Conservation (phyloP, 2,113 vertebrate species). For the Australoheros scitulus region DNA sequence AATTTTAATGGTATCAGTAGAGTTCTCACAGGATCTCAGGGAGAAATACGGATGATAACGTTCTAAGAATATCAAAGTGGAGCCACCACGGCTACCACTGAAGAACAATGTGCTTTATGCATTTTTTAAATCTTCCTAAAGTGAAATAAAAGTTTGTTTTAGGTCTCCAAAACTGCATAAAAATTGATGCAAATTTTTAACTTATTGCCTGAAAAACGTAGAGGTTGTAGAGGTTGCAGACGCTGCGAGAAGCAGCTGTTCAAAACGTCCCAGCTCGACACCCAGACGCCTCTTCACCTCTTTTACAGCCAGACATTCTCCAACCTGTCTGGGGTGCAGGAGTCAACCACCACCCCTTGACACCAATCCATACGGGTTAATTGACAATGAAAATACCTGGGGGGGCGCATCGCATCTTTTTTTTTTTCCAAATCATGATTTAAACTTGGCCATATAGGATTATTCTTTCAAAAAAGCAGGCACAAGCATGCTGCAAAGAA, state of each 20-base stretch:
- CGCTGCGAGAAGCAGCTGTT: neutral
- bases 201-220: neutral
- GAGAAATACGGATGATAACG: neutral
- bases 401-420: neutral
- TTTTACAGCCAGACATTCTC: constrained; percentile 58
- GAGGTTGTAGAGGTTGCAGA: neutral
- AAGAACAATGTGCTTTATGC: neutral
- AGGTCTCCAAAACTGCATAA: neutral
- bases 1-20: constrained; percentile 3
- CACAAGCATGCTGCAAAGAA: constrained; percentile 39
- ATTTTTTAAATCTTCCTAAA: neutral
- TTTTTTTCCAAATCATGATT: constrained; percentile 33
- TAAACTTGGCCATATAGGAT: constrained; percentile 57
- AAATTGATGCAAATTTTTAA: neutral
- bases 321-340: constrained; percentile 53
- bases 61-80: neutral
- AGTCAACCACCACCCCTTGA: constrained; percentile 64
- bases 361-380: constrained; percentile 68
- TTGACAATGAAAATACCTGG: constrained; percentile 72
- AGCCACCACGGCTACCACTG: neutral
- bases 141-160: neutral
- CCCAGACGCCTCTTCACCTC: constrained; percentile 52
- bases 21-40: neutral
- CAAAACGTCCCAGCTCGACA: constrained; percentile 44
- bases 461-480: constrained; percentile 36